phyloP scores from a whole-genome alignment of 2,113 vertebrate genomes.

The Aphyosemion australe region DNA sequence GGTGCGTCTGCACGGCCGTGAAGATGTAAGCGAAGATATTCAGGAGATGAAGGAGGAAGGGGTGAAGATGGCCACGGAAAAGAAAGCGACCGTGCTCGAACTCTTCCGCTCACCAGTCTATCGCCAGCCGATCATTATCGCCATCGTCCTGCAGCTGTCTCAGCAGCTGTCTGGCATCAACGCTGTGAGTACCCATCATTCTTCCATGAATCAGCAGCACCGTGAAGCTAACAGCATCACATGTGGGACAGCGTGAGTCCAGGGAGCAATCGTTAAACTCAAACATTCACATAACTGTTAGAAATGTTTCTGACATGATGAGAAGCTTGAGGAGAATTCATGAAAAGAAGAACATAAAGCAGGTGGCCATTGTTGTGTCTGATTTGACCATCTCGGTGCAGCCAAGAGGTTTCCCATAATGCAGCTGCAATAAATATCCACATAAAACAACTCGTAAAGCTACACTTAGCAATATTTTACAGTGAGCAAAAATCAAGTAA shows the following conservation, averaged over 20 bases:
- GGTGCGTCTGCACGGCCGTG: slow-evolving; percentile 81
- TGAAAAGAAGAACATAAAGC: slow-evolving; percentile 52
- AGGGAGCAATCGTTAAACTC: slow-evolving; percentile 2
- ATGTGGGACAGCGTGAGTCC: slow-evolving; percentile 5
- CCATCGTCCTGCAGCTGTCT: slow-evolving; percentile 93
- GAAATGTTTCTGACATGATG: slow-evolving; percentile 14
- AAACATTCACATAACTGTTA: slow-evolving; percentile 15
- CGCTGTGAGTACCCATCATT: slow-evolving; percentile 82
- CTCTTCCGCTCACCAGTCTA: slow-evolving; percentile 87
- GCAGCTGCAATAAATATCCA: too few relatives aligned
- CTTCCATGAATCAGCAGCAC: background rate
- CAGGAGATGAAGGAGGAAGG: slow-evolving; percentile 94
- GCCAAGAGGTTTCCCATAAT: slow-evolving; percentile 18
- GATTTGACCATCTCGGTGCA: slow-evolving; percentile 12
- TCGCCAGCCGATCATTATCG: slow-evolving; percentile 89
- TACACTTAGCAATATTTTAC: slow-evolving; percentile 2
- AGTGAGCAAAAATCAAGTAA: background rate
- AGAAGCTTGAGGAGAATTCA: slow-evolving; percentile 7
- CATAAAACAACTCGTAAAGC: background rate
- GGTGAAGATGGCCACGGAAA: slow-evolving; percentile 87
- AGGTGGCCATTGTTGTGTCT: slow-evolving; percentile 31
- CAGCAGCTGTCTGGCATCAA: slow-evolving; percentile 98
- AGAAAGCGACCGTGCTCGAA: slow-evolving; percentile 86
- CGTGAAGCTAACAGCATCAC: background rate
- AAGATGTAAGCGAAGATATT: slow-evolving; percentile 87